These are phyloP conservation scores for Asbolus verrucosus DNA, from an alignment of 1,140 invertebrate genomes.

Conservation along the genomic window DNA sequence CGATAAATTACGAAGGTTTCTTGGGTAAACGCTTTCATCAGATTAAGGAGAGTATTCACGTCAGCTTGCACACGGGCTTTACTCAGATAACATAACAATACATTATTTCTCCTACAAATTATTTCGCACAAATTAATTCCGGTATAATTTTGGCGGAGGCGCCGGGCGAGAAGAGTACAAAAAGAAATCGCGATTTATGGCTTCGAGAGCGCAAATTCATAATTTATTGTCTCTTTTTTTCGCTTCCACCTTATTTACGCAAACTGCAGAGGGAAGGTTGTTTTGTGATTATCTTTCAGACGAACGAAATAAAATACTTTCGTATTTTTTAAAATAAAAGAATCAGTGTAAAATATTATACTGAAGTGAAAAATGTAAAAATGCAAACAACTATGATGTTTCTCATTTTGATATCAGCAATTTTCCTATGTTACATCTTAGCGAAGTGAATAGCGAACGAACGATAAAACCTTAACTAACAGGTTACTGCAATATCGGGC, in stretches of 20 bases:
- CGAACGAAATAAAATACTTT: neutral
- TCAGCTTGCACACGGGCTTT: conserved; percentile 10
- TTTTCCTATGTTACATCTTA: no score
- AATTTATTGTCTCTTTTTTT: conserved; percentile 10
- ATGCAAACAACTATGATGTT: no score
- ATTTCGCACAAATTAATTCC: conserved; percentile 27
- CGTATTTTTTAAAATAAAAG: neutral
- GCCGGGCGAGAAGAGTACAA: conserved; percentile 1
- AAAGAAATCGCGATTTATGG: conserved; percentile 32
- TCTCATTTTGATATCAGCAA: no score
- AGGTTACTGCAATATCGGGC: no score
- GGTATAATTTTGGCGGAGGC: conserved; percentile 20
- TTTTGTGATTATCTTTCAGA: conserved; percentile 14
- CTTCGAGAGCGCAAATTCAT: conserved; percentile 15
- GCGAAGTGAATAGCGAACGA: no score
- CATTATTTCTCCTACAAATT: conserved; percentile 14
- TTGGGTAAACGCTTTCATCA: conserved; percentile 29
- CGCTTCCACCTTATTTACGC: conserved; percentile 13
- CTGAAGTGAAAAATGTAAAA: no score
- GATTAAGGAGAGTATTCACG: conserved; percentile 8
- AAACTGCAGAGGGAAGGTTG: neutral
- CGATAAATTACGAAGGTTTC: conserved; percentile 33
- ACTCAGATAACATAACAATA: conserved; percentile 20
- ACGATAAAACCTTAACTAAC: no score
- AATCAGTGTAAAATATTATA: neutral